Base-by-base conservation (phyloP, 2,888 invertebrate genomes). In the Chironomus tentans region DNA sequence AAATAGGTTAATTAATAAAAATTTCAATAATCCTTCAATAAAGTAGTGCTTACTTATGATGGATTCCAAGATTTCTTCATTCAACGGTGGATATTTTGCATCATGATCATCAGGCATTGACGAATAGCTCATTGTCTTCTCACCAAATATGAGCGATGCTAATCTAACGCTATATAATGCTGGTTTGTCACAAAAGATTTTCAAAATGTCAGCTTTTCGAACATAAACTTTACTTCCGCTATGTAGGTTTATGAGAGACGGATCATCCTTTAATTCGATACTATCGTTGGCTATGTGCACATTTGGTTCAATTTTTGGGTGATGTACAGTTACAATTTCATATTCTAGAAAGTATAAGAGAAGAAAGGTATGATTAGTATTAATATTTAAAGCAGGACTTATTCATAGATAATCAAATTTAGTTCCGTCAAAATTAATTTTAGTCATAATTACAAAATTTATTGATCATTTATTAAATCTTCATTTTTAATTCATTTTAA, bases 1-100 rank as follows among this genome's bases (percentile, higher is more conserved):
- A 1, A n/a, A 79, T 71, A 76, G 22, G 12, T 62, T 46, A 1
- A 61, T 72, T 72, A 21, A 38, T 62, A 70, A 62, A 76, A 22
- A n/a, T n/a, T n/a, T n/a, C n/a, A n/a, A n/a, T n/a, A n/a, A n/a
- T n/a, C n/a, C n/a, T n/a, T n/a, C n/a, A n/a, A n/a, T n/a, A n/a
- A n/a, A n/a, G n/a, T n/a, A n/a, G n/a, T 47, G 77, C 69, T 78
- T 82, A 84, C 84, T 82, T 82, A 81, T 82, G 21, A 84, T 79
- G 0, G 82, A 83, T 56, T 82, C 79, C 6, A 83, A 78, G 46
- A 80, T 77, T 47, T 80, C 79, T 47, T 78, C 78, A 74, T 83
- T 81, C 2, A 82, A 77, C 4, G 78, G 77, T 38, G 78, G 76
- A 7, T 81, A 74, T 4, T 78, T 78, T 21, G 4, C 6, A 12